A percentile compares a stretch with the other conserved stretches of the same genome.
These are phyloP conservation scores for Callorhinus ursinus DNA, from an alignment of 2,113 vertebrate genomes.

Conservation along the genomic window DNA sequence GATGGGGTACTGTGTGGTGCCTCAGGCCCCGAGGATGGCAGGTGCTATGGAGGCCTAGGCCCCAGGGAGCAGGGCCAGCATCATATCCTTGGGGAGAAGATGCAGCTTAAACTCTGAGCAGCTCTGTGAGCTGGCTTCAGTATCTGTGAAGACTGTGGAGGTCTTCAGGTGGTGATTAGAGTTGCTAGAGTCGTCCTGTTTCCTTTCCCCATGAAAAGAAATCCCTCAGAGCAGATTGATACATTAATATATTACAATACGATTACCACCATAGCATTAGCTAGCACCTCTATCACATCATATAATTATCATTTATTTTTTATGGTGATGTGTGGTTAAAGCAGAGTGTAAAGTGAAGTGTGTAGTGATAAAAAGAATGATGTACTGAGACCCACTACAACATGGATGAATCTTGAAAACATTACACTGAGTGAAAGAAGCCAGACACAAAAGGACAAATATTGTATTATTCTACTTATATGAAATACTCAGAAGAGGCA, in stretches of 20 bases:
- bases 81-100: background rate
- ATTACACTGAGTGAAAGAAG: background rate
- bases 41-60: background rate
- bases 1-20: background rate
- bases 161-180: background rate
- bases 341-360: background rate
- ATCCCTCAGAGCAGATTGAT: background rate
- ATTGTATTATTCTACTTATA: background rate
- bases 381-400: background rate
- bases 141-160: background rate
- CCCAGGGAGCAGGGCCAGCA: background rate
- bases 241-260: background rate
- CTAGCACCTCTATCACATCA: background rate
- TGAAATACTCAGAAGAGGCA: background rate
- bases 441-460: background rate
- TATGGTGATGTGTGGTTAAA: background rate
- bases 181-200: background rate
- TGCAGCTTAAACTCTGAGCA: background rate
- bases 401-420: background rate
- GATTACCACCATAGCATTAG: background rate
- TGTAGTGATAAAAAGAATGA: background rate
- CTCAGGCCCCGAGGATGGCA: background rate
- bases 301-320: background rate
- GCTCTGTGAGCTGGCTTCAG: background rate
- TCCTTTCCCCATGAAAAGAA: background rate